phyloP scores from a whole-genome alignment of 1,140 invertebrate species.

The Schmidtea mediterranea region DNA sequence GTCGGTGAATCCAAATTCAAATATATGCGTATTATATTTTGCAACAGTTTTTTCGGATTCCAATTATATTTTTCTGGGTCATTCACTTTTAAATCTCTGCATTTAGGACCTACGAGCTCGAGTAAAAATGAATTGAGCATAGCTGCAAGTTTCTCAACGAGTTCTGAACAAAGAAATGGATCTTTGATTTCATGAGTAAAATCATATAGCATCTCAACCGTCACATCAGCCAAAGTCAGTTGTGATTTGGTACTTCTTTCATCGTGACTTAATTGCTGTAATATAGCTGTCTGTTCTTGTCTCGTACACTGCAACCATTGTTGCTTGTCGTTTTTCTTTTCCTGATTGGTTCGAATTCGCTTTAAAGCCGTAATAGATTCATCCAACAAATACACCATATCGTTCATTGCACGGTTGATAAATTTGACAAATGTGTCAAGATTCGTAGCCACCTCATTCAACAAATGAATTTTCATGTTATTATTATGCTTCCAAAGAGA shows the following conservation, averaged over 20 bases:
- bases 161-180: slow-evolving; percentile 59
- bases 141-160: slow-evolving; percentile 66
- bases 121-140: slow-evolving; percentile 93
- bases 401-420: slow-evolving; percentile 96
- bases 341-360: slow-evolving; percentile 40
- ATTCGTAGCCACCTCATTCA: not conserved
- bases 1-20: slow-evolving; percentile 47
- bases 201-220: slow-evolving; percentile 91
- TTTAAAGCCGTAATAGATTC: slow-evolving; percentile 79
- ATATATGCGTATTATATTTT: slow-evolving; percentile 79
- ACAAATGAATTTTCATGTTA: not conserved
- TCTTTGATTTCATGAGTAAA: slow-evolving; percentile 70
- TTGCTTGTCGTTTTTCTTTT: no score
- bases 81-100: slow-evolving; percentile 79
- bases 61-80: slow-evolving; percentile 79
- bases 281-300: slow-evolving; percentile 39
- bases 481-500: slow-evolving; percentile 26
- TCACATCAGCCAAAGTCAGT: slow-evolving; percentile 69
- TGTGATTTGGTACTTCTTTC: slow-evolving; percentile 79
- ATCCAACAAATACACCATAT: slow-evolving; percentile 81
- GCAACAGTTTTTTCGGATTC: slow-evolving; percentile 63
- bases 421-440: slow-evolving; percentile 86
- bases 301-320: no score
- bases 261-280: slow-evolving; percentile 52
- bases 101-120: slow-evolving; percentile 84